Percentiles rank a stretch among this genome's conserved stretches.
These are phyloP conservation scores for Aldabrachelys gigantea DNA, from an alignment of 2,113 vertebrate species.

Conservation along the genomic window DNA sequence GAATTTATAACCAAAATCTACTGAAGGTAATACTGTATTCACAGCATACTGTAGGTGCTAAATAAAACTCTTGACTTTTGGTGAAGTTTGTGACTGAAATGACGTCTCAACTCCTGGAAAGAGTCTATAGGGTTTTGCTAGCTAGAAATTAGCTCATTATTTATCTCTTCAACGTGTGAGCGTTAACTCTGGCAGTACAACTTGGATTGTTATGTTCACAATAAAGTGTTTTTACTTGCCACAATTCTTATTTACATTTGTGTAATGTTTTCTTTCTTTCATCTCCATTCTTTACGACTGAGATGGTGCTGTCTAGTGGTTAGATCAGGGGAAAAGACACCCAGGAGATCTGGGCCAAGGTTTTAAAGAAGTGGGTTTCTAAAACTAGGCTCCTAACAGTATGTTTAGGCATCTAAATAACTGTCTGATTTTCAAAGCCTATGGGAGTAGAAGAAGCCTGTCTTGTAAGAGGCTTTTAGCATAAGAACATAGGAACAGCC, in stretches of 20 bases:
- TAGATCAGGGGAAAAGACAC: neutral
- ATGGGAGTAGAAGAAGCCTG: neutral
- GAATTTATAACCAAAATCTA: slow-evolving; percentile 9
- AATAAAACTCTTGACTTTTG: slow-evolving; percentile 26
- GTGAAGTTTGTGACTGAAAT: neutral
- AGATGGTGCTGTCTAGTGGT: neutral
- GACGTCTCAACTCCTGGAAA: neutral
- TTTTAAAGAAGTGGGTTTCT: neutral
- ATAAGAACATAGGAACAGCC: too few relatives aligned
- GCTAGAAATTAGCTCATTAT: neutral
- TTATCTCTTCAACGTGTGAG: neutral
- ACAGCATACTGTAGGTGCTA: neutral
- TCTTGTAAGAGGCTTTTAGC: neutral
- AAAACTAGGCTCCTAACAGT: neutral
- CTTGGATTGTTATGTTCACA: neutral
- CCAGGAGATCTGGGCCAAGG: neutral
- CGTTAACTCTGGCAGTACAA: neutral
- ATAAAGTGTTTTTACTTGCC: neutral
- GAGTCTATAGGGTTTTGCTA: neutral
- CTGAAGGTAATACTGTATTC: neutral
- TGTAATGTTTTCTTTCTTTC: neutral
- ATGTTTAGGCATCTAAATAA: neutral
- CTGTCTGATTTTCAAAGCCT: neutral
- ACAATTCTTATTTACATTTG: neutral
- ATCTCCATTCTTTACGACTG: neutral